A percentile compares a stretch with the other conserved stretches of the same genome.
phyloP scores from a whole-genome alignment of 2,113 vertebrate genomes.

The Urocolius indicus region DNA sequence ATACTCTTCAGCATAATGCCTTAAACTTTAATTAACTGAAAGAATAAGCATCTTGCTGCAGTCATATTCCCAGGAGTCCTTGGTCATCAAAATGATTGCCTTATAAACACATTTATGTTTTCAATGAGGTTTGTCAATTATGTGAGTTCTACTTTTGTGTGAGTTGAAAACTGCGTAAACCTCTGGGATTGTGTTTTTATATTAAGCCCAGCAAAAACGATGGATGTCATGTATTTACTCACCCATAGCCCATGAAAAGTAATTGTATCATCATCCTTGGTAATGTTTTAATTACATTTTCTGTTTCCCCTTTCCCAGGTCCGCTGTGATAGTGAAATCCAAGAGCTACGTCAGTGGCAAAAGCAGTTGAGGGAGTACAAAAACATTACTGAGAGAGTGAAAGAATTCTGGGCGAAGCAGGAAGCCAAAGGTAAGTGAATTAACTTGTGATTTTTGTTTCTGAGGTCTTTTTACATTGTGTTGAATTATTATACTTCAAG shows the following conservation, averaged over 20 bases:
- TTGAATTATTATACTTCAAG: background rate
- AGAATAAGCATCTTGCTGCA: conserved; percentile 15
- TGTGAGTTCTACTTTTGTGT: background rate
- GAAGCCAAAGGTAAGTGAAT: conserved; percentile 82
- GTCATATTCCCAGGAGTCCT: conserved; percentile 16
- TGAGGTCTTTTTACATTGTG: background rate
- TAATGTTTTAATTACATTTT: background rate
- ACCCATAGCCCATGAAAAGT: background rate
- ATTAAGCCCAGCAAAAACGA: background rate
- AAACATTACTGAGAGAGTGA: conserved; percentile 78
- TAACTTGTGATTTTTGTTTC: background rate
- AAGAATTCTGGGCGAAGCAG: conserved; percentile 86
- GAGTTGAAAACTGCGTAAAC: background rate
- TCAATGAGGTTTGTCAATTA: background rate
- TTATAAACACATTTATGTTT: conserved; percentile 48
- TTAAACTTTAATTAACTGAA: conserved; percentile 46
- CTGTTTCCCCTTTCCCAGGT: conserved; percentile 72
- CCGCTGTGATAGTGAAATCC: conserved; percentile 84
- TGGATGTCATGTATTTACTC: background rate
- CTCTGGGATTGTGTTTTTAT: background rate
- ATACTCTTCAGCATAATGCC: conserved; percentile 55
- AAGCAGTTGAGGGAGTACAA: conserved; percentile 83
- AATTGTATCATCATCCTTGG: background rate
- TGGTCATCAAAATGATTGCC: conserved; percentile 30
- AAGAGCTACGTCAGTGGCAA: conserved; percentile 92